Base-by-base conservation (phyloP, 1,140 invertebrate species). In the Anastatus disparis region DNA sequence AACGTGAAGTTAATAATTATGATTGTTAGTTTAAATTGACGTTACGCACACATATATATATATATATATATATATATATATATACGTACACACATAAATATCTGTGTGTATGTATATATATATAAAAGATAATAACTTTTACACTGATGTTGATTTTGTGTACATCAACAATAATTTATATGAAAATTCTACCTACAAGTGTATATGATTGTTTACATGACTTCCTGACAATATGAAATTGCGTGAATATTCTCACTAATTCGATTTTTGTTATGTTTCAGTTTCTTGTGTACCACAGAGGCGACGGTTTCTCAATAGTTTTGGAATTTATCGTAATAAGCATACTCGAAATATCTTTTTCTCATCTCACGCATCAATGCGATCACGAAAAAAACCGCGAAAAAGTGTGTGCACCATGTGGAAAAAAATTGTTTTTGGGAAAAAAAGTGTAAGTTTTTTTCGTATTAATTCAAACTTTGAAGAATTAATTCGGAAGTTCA, bases 391-490 rank as follows among this genome's bases (percentile, higher is more conserved):
- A 46, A 44, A 62, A 44, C 15, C 24, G 58, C 2, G 20, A 27
- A n/a, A 62, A 62, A 62, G 24, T 62, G 17, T 62, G 59, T 46
- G 59, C 35, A n/a, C 59, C 59, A 29, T 62, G 24, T 22, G 59
- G 59, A 13, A 15, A 46, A 46, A 62, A 62, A 27, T 46, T 62
- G 46, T 40, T 62, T 44, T 62, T 20, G 40, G 26, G 22, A 42
- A 26, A 62, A 46, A 62, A 62, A 46, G 26, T n/a, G 17, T 62
- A 31, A 59, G 17, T 15, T 59, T 59, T 40, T 59, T 59, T 24
- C 35, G 40, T 6, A 59, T 42, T 26, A 59, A 24, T 59, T 2
- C 35, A 42, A 40, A 59, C 6, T 3, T 10, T 59, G 31, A 59
- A 59, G 40, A 20, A 31, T 31, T 59, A 40, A 59, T 59, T 42